phyloP scores from a whole-genome alignment of 2,113 vertebrate species.

The Salvelinus sp. region DNA sequence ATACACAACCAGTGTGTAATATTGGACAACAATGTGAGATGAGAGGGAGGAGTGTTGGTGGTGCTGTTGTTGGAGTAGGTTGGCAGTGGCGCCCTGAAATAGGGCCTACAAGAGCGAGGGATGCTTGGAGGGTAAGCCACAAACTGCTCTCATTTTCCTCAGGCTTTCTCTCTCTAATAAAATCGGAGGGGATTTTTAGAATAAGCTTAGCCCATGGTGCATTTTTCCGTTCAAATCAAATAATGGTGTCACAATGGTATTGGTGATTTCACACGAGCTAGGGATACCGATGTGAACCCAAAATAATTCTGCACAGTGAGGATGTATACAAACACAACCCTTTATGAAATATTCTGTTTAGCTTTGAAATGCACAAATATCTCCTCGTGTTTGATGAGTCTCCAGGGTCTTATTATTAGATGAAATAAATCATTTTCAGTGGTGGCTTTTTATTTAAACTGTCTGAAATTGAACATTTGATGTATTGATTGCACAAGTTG shows the following conservation, averaged over 20 bases:
- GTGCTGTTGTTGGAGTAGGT: background rate
- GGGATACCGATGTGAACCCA: no score
- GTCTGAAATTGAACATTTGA: background rate
- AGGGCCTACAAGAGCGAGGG: background rate
- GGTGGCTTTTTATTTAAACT: background rate
- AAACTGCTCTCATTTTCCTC: background rate
- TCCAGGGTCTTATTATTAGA: background rate
- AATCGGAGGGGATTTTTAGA: background rate
- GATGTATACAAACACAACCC: background rate
- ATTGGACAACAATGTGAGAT: background rate
- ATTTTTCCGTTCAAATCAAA: background rate
- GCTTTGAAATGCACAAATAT: background rate
- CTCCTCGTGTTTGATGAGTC: background rate
- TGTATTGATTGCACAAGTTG: background rate
- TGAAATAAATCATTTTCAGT: background rate
- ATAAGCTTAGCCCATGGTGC: background rate
- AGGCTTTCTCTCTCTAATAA: background rate
- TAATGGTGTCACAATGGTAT: background rate
- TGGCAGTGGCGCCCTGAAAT: background rate
- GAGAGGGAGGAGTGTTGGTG: background rate
- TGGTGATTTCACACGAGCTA: background rate
- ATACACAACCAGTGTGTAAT: background rate
- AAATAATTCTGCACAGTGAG: background rate
- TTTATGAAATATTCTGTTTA: background rate
- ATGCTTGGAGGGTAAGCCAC: background rate